phyloP scores from a whole-genome alignment of 2,113 vertebrate species.

The Trematocara marginatum region DNA sequence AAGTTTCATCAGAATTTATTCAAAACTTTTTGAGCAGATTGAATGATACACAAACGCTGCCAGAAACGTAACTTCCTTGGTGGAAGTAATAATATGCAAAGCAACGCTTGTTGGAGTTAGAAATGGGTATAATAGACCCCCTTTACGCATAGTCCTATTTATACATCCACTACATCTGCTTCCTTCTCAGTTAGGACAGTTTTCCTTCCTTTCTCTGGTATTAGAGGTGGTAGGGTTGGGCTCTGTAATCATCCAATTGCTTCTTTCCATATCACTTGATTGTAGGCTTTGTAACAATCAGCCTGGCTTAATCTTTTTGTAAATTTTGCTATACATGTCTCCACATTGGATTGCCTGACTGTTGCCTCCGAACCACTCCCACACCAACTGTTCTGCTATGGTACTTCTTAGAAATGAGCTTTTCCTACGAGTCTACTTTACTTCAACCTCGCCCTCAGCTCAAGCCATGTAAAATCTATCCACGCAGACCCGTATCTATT shows the following conservation, averaged over 20 bases:
- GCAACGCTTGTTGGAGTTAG: not conserved
- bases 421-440: accelerated
- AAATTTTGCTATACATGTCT: not conserved
- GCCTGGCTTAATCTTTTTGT: not conserved
- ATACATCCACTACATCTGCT: not conserved
- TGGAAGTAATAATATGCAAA: not conserved
- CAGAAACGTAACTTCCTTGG: not conserved
- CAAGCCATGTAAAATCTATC: not conserved
- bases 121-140: not conserved
- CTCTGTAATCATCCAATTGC: not conserved
- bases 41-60: not conserved
- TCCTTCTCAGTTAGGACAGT: not conserved
- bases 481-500: not conserved
- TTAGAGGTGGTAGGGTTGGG: not conserved
- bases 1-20: not conserved
- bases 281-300: not conserved
- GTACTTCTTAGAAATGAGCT: not conserved
- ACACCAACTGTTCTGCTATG: not conserved
- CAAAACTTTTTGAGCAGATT: not conserved
- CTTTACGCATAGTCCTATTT: not conserved
- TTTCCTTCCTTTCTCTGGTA: not conserved
- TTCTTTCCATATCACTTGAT: not conserved
- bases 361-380: not conserved
- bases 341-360: not conserved
- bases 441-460: not conserved